Evolutionary conservation across 2,888 invertebrate genomes (phyloP).

Genomic region (Dyspetes luteomarginatus): DNA sequence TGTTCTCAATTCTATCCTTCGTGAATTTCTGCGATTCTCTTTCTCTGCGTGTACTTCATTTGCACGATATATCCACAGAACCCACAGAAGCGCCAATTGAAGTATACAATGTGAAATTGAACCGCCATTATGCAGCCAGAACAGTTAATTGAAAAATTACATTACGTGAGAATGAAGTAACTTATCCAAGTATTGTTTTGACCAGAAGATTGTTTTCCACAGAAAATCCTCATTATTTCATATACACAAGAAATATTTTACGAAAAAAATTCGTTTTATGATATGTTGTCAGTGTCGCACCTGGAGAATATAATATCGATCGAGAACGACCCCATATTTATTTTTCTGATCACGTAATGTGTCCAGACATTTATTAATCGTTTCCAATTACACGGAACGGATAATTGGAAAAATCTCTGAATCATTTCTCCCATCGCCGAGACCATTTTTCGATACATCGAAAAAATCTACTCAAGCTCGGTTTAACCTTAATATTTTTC

Average conservation of each 20-base stretch:
- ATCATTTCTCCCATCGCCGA: neutral
- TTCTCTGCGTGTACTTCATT: neutral
- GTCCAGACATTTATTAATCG: conserved; percentile 46
- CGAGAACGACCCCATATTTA: no score
- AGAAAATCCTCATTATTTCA: no score
- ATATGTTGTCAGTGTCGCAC: no score
- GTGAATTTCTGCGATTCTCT: neutral
- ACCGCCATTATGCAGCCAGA: conserved; percentile 22
- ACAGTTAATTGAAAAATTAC: neutral
- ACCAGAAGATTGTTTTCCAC: neutral
- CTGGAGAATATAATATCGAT: no score
- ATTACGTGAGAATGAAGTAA: neutral
- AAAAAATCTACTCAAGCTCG: neutral
- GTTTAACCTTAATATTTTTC: neutral
- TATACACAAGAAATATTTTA: no score
- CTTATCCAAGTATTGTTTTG: neutral
- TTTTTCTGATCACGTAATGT: conserved; percentile 29
- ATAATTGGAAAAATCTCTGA: conserved; percentile 47
- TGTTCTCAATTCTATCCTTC: neutral
- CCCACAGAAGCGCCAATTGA: no score
- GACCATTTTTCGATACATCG: neutral
- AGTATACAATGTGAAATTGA: neutral
- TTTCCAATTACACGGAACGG: conserved; percentile 35
- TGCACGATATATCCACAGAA: neutral
- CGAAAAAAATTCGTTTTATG: no score